These are phyloP conservation scores for Vandiemenella viatica DNA, from an alignment of 2,888 invertebrate species.

Conservation along the genomic window DNA sequence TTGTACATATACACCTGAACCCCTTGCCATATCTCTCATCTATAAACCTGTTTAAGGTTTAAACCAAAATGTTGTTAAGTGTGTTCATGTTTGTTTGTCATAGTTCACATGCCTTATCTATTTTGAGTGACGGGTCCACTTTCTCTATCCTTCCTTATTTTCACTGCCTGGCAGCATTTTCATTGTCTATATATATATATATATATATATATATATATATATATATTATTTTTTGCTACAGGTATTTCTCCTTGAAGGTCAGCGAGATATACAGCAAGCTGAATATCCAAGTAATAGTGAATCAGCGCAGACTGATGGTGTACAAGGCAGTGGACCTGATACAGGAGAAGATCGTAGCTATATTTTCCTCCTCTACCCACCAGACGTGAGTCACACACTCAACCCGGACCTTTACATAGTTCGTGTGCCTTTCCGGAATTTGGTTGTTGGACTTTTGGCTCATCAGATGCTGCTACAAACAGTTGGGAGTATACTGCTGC, in stretches of 20 bases:
- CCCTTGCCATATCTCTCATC: too few species aligned
- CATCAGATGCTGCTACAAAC: constrained; percentile 88
- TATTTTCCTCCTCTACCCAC: constrained; percentile 71
- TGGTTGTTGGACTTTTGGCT: constrained; percentile 77
- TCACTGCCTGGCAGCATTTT: too few species aligned
- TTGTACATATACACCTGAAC: too few species aligned
- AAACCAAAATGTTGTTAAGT: too few species aligned
- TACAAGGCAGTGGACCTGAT: constrained; percentile 19
- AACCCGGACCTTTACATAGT: constrained; percentile 53
- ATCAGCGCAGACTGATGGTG: neutral
- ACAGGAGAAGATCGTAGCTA: constrained; percentile 74
- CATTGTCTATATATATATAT: too few species aligned
- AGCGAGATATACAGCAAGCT: constrained; percentile 24
- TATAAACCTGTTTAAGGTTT: too few species aligned
- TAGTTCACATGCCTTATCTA: too few species aligned
- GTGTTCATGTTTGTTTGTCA: too few species aligned
- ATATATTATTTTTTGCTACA: too few species aligned
- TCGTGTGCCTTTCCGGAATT: constrained; percentile 71
- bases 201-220: too few species aligned
- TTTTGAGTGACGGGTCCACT: too few species aligned
- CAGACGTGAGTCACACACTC: constrained; percentile 47
- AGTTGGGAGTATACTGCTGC: constrained; percentile 71
- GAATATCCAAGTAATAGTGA: neutral
- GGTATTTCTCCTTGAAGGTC: constrained; percentile 46
- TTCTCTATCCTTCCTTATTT: too few species aligned